Conservation (phyloP, 1,140 invertebrate genomes). For the Stenopsyche tienmushanensis region DNA sequence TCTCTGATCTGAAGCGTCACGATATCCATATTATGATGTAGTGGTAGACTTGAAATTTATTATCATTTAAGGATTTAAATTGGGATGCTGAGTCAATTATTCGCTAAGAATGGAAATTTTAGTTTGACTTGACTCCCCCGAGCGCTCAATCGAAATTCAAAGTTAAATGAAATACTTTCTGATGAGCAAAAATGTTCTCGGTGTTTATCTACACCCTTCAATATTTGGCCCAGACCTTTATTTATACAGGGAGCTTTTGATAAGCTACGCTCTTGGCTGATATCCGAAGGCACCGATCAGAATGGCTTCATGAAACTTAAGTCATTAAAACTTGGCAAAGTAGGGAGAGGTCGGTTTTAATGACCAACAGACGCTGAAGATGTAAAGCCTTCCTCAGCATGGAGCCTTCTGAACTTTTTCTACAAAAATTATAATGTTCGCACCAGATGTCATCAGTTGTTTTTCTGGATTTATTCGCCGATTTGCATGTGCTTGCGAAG, state of each 20-base stretch:
- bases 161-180: no score
- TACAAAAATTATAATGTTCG: neutral
- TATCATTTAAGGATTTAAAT: no score
- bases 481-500: neutral
- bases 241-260: slow-evolving; percentile 18
- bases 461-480: neutral
- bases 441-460: neutral
- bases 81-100: no score
- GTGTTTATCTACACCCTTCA: neutral
- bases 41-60: no score
- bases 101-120: no score
- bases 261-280: slow-evolving; percentile 4
- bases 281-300: slow-evolving; percentile 10
- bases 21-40: no score
- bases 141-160: no score
- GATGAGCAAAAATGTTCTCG: no score
- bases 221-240: slow-evolving; percentile 3
- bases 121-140: no score
- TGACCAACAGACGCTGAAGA: neutral
- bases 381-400: no score
- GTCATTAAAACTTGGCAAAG: slow-evolving; percentile 19
- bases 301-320: slow-evolving; percentile 14
- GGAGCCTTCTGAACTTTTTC: no score
- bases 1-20: no score
- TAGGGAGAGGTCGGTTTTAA: neutral